These are phyloP conservation scores for Rhagophthalmus giganteus DNA, from an alignment of 2,888 invertebrate genomes.

Conservation along the genomic window DNA sequence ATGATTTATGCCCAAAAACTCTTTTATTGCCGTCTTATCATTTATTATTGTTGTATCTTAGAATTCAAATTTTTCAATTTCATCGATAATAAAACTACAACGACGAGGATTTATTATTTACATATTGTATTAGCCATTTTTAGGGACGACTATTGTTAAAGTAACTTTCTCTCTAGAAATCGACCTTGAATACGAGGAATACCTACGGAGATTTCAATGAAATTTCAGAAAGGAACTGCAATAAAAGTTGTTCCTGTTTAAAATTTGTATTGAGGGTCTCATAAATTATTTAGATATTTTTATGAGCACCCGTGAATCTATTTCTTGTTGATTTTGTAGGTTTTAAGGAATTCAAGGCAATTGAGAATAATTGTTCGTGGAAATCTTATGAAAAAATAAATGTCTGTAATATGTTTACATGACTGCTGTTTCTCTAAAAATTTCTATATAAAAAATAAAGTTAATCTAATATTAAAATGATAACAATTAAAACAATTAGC, in stretches of 20 bases:
- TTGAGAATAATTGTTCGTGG: too few relatives aligned
- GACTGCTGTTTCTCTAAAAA: too few relatives aligned
- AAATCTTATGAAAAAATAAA: too few relatives aligned
- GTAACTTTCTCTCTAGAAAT: conserved; percentile 9
- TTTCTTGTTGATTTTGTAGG: too few relatives aligned
- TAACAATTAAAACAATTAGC: too few relatives aligned
- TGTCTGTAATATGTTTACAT: too few relatives aligned
- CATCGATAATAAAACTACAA: background rate
- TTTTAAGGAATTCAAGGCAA: too few relatives aligned
- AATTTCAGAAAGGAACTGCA: conserved; percentile 18
- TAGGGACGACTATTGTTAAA: background rate
- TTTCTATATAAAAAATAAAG: too few relatives aligned
- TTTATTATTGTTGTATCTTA: conserved; percentile 1
- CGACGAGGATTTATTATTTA: background rate
- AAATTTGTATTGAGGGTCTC: conserved; percentile 4
- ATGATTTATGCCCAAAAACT: conserved; percentile 12
- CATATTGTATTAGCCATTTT: conserved; percentile 4
- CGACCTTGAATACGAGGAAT: conserved; percentile 6
- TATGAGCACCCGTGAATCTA: too few relatives aligned
- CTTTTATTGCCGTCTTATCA: conserved; percentile 7
- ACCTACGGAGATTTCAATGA: conserved; percentile 1
- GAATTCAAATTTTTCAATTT: background rate
- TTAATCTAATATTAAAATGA: too few relatives aligned
- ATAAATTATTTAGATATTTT: conserved; percentile 23
- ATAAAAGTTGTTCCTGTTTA: conserved; percentile 9